Evolutionary conservation across 2,113 vertebrate genomes (phyloP).

Genomic region (Forbesichthys agassizii): DNA sequence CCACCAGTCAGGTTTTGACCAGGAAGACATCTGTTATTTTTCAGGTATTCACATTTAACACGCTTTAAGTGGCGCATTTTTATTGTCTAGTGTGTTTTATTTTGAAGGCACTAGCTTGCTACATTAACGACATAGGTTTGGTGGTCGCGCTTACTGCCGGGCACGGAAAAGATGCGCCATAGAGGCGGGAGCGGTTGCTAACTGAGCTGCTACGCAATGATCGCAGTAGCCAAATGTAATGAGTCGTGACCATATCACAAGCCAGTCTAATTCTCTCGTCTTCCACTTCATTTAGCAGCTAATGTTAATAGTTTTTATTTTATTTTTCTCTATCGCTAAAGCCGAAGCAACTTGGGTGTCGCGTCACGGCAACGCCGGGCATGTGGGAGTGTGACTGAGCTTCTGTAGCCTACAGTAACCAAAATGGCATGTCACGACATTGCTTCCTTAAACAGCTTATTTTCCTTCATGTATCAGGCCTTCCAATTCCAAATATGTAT

Average conservation of each 20-base stretch:
- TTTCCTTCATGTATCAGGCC: too few species aligned
- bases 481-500: too few species aligned
- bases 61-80: neutral
- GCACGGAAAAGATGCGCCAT: conserved; percentile 21
- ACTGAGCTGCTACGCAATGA: neutral
- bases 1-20: neutral
- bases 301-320: too few species aligned
- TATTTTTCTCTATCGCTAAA: too few species aligned
- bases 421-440: too few species aligned
- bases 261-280: neutral
- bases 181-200: conserved; percentile 19
- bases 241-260: neutral
- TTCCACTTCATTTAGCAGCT: neutral
- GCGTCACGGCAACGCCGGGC: too few species aligned
- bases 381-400: too few species aligned
- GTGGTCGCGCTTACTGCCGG: neutral
- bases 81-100: neutral
- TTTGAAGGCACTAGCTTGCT: neutral
- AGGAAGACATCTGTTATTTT: neutral
- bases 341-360: too few species aligned
- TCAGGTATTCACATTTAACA: neutral
- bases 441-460: too few species aligned
- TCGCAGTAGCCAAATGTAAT: neutral
- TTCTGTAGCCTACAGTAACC: too few species aligned
- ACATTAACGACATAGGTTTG: neutral